These are phyloP conservation scores for Saturnia japonica DNA, from an alignment of 2,888 invertebrate genomes.

Conservation along the genomic window DNA sequence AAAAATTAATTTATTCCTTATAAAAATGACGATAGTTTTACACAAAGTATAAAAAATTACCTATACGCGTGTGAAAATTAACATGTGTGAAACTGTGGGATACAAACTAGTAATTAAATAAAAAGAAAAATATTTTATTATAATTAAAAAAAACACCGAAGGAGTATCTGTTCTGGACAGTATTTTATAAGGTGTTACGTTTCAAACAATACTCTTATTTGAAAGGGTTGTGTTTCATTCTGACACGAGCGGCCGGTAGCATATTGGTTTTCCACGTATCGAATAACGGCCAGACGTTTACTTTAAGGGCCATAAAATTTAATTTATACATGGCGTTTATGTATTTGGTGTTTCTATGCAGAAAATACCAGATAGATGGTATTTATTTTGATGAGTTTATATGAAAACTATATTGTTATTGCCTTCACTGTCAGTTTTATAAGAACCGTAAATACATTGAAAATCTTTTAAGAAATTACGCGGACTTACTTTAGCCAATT, in stretches of 20 bases:
- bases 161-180: not conserved
- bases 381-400: not conserved
- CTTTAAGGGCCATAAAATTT: slow-evolving; percentile 22
- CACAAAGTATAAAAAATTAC: too few relatives aligned
- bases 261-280: slow-evolving; percentile 39
- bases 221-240: slow-evolving; percentile 37
- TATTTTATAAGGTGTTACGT: slow-evolving; percentile 33
- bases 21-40: too few relatives aligned
- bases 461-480: too few relatives aligned
- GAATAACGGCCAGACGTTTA: slow-evolving; percentile 31
- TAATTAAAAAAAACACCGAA: not conserved
- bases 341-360: not conserved
- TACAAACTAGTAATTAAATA: too few relatives aligned
- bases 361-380: not conserved
- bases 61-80: too few relatives aligned
- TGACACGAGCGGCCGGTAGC: slow-evolving; percentile 38
- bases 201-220: slow-evolving; percentile 36
- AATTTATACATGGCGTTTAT: slow-evolving; percentile 9
- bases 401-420: too few relatives aligned
- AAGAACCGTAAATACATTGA: too few relatives aligned
- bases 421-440: too few relatives aligned
- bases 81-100: too few relatives aligned
- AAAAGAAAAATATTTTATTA: too few relatives aligned
- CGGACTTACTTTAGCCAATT: too few relatives aligned
- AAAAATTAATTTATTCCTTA: too few relatives aligned